These are phyloP conservation scores for Oncorhynchus kisutch DNA, from an alignment of 2,113 vertebrate species.

Conservation along the genomic window DNA sequence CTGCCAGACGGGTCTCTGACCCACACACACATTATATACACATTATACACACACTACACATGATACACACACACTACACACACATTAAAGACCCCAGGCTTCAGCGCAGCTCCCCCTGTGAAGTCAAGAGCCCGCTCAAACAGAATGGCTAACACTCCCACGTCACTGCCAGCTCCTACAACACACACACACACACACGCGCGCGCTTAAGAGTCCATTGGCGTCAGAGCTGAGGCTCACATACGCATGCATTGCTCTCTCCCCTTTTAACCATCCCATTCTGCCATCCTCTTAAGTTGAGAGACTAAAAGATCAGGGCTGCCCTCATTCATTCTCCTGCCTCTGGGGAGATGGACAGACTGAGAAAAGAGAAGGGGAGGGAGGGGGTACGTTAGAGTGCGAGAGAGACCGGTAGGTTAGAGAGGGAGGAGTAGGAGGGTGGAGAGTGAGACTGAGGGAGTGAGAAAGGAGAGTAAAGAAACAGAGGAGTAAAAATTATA, in stretches of 20 bases:
- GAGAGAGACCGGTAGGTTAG: background rate
- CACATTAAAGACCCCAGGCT: constrained; percentile 36
- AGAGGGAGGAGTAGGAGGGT: background rate
- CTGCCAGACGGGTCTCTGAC: background rate
- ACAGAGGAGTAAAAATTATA: background rate
- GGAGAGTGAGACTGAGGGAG: background rate
- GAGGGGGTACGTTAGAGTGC: background rate
- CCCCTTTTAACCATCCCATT: constrained; percentile 44
- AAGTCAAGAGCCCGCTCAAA: constrained; percentile 54
- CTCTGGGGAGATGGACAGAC: background rate
- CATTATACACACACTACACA: background rate
- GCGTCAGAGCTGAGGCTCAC: constrained; percentile 55
- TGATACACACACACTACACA: background rate
- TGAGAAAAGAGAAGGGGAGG: background rate
- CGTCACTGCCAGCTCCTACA: constrained; percentile 47
- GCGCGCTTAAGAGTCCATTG: constrained; percentile 32
- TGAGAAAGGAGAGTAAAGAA: background rate
- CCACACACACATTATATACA: background rate
- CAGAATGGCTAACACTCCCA: constrained; percentile 61
- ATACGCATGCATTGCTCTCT: constrained; percentile 14
- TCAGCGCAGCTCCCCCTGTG: constrained; percentile 26
- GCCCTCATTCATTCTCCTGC: constrained; percentile 56
- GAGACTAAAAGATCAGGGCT: constrained; percentile 42
- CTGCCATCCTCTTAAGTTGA: constrained; percentile 29
- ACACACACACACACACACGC: background rate